Conservation (phyloP, 2,797 vertebrate species). For the Sebastes glaucus region DNA sequence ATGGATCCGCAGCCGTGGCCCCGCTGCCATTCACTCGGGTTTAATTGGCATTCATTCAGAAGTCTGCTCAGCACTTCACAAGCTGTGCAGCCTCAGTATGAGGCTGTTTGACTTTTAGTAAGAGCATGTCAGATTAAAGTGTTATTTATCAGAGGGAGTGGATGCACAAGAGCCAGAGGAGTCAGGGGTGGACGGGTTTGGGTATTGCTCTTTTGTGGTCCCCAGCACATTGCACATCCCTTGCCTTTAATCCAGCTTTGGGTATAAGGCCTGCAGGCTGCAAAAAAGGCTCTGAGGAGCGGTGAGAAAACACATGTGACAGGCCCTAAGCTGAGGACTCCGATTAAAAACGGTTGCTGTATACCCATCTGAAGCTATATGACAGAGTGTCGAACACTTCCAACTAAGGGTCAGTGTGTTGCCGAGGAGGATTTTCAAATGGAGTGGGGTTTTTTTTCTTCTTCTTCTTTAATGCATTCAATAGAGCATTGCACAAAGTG, state of each 20-base stretch:
- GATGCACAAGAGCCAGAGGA: conserved; percentile 24
- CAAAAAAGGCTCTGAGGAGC: conserved; percentile 34
- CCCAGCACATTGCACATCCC: conserved; percentile 35
- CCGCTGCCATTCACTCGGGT: conserved; percentile 35
- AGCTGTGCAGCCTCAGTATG: conserved; percentile 52
- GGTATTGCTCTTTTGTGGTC: conserved; percentile 48
- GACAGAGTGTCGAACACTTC: conserved; percentile 57
- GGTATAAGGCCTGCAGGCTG: conserved; percentile 44
- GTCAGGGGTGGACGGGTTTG: background rate
- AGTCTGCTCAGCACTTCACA: conserved; percentile 20
- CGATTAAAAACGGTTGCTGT: conserved; percentile 66
- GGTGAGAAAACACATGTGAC: conserved; percentile 54
- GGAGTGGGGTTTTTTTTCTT: background rate
- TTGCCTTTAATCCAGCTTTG: conserved; percentile 49
- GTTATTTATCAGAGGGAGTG: conserved; percentile 61
- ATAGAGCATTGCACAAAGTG: conserved; percentile 16
- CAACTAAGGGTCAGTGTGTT: conserved; percentile 12
- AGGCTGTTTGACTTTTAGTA: conserved; percentile 59
- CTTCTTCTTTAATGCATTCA: conserved; percentile 37
- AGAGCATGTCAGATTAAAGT: conserved; percentile 66
- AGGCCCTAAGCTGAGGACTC: conserved; percentile 68
- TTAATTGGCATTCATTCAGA: conserved; percentile 66
- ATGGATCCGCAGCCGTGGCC: conserved; percentile 1
- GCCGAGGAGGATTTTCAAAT: conserved; percentile 60
- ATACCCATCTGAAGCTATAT: conserved; percentile 45